A percentile compares a stretch with the other conserved stretches of the same genome.
Evolutionary conservation across 2,888 invertebrate genomes (phyloP).

Genomic region (Augochlorella aurata): DNA sequence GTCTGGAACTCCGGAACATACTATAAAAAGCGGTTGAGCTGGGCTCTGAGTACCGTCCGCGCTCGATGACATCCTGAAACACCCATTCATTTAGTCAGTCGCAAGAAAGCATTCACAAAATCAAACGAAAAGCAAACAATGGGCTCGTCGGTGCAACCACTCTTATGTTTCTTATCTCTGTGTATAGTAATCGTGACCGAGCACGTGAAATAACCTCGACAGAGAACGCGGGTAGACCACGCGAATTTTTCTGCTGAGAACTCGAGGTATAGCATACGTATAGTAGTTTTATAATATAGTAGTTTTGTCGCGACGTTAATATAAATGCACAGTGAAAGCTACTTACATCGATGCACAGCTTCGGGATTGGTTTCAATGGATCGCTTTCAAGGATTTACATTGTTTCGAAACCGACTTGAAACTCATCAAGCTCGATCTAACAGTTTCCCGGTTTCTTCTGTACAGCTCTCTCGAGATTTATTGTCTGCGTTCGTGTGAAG

Average conservation of each 20-base stretch:
- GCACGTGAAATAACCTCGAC: not conserved
- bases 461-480: not conserved
- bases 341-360: conserved; percentile 41
- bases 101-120: conserved; percentile 5
- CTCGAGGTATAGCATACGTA: too few relatives aligned
- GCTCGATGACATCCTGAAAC: conserved; percentile 61
- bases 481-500: conserved; percentile 4
- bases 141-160: not conserved
- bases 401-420: conserved; percentile 18
- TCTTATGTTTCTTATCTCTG: not conserved
- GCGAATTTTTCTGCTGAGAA: conserved; percentile 14
- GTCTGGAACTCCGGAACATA: conserved; percentile 19
- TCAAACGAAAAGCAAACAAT: conserved; percentile 2
- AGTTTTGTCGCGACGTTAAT: conserved; percentile 3
- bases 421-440: conserved; percentile 12
- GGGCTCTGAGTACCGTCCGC: conserved; percentile 9
- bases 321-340: conserved; percentile 27
- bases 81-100: conserved; percentile 57
- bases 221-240: not conserved
- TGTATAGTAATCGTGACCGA: not conserved
- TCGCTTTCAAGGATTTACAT: conserved; percentile 7
- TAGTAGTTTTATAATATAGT: too few relatives aligned
- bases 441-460: not conserved
- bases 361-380: conserved; percentile 27
- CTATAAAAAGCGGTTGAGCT: conserved; percentile 19